Base-by-base conservation (phyloP, 2,113 vertebrate genomes). In the Sorex araneus region DNA sequence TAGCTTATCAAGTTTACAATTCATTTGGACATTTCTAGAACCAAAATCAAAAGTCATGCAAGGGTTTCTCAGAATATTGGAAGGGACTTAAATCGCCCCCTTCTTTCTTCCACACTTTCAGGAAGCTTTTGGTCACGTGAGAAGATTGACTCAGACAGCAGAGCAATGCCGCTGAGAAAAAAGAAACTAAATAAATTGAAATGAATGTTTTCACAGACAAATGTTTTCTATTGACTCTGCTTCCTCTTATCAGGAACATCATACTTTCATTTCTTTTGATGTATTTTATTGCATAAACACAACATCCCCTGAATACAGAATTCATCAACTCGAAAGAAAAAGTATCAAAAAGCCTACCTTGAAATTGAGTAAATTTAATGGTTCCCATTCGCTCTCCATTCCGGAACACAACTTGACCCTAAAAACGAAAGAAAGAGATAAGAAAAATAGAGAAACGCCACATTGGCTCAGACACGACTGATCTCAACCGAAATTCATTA, bases 381-480 rank as follows among this genome's bases (percentile, higher is more conserved):
- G 99, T 99, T 78, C 99, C 99, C 99, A 99, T 99, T 95, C 99
- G 98, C 97, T 99, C 99, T 95, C 99, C 99, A 30, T 99, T 99
- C 97, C 99, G 98, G 98, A 99, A 99, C 98, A 99, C 99, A 97
- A 99, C 99, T 98, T 99, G 99, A 94, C 99, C 99, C 99, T 99
- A 98, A 94, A 98, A 91, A 82, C 71, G 74, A 60, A 60, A 92
- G 74, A 95, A 92, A 95, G 91, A 95, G 82, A 96, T 18, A 90
- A 66, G 98, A 98, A 98, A 4, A 97, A 96, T 97, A 73, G 95
- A 96, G 89, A 96, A 92, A 86, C 88, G 21, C 60, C 36, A 78
- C 69, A 91, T 90, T 95, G 96, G 79, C 75, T 3, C 89, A 50
- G 79, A 94, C 27, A 5, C 60, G 9, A 81, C 67, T 40, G 80